phyloP scores from a whole-genome alignment of 2,113 vertebrate genomes.

The Seriola quinqueradiata region DNA sequence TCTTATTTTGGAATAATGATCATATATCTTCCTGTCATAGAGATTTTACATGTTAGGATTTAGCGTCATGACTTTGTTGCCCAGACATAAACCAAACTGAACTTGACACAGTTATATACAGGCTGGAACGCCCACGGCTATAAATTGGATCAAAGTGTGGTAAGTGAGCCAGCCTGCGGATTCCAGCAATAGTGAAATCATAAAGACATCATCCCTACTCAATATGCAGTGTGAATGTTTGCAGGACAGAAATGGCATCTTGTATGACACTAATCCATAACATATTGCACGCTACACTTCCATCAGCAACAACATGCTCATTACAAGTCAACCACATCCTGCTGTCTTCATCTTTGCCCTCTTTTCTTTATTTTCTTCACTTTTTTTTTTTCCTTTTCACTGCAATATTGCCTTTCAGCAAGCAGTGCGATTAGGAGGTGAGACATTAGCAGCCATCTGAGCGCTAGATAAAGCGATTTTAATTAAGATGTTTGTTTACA shows the following conservation, averaged over 20 bases:
- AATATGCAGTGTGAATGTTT: conserved; percentile 43
- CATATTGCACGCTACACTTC: conserved; percentile 6
- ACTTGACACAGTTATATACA: conserved; percentile 66
- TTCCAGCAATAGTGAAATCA: conserved; percentile 48
- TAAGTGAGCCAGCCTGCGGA: conserved; percentile 21
- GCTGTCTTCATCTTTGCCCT: conserved; percentile 10
- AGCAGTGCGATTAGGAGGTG: conserved; percentile 60
- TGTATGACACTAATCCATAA: conserved; percentile 51
- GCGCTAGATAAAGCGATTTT: conserved; percentile 70
- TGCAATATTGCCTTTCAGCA: conserved; percentile 40
- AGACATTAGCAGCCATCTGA: conserved; percentile 65
- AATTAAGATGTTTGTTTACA: conserved; percentile 80
- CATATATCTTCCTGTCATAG: conserved; percentile 15
- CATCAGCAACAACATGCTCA: conserved; percentile 25
- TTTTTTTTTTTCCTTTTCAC: conserved; percentile 15
- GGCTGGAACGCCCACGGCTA: conserved; percentile 50
- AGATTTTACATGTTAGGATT: conserved; percentile 59
- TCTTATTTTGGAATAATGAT: conserved; percentile 44
- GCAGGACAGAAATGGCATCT: conserved; percentile 23
- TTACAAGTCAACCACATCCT: conserved; percentile 17
- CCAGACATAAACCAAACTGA: conserved; percentile 64
- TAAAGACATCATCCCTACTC: conserved; percentile 49
- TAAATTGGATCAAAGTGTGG: conserved; percentile 46
- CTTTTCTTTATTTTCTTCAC: conserved; percentile 17
- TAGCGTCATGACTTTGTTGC: conserved; percentile 64